Percentiles rank a stretch among this genome's conserved stretches.
These are phyloP conservation scores for Cariama cristata DNA, from an alignment of 2,113 vertebrate genomes.

Conservation along the genomic window DNA sequence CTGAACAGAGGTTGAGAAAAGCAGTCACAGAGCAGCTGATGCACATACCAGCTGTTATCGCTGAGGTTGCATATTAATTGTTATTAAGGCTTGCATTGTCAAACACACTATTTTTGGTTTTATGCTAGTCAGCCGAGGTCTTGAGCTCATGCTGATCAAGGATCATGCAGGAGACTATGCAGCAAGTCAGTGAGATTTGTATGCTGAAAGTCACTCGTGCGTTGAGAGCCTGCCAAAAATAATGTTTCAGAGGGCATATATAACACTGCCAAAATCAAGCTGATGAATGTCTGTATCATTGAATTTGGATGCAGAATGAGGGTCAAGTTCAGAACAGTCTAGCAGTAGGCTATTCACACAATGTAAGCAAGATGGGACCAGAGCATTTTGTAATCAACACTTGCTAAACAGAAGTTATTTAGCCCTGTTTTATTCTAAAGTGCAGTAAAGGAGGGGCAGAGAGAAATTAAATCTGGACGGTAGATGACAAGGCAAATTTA, in stretches of 20 bases:
- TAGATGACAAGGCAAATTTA: neutral
- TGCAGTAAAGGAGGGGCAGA: neutral
- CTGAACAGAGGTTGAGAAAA: neutral
- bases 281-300: constrained; percentile 70
- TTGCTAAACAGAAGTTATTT: constrained; percentile 26
- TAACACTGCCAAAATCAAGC: constrained; percentile 68
- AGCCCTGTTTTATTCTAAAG: neutral
- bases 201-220: constrained; percentile 63
- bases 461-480: constrained; percentile 44
- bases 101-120: neutral
- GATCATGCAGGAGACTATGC: constrained; percentile 23
- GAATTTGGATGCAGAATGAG: constrained; percentile 69
- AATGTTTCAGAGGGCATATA: constrained; percentile 72
- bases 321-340: constrained; percentile 53
- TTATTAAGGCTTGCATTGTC: neutral
- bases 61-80: neutral
- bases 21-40: neutral
- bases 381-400: constrained; percentile 54
- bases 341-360: constrained; percentile 44
- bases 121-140: neutral
- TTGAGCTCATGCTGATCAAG: constrained; percentile 44
- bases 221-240: constrained; percentile 70
- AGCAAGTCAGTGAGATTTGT: constrained; percentile 63
- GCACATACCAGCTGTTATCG: neutral
- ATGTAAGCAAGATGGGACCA: neutral